Percentiles rank a stretch among this genome's conserved stretches.
phyloP scores from a whole-genome alignment of 2,888 invertebrate genomes.

The Drosophila barbarae region DNA sequence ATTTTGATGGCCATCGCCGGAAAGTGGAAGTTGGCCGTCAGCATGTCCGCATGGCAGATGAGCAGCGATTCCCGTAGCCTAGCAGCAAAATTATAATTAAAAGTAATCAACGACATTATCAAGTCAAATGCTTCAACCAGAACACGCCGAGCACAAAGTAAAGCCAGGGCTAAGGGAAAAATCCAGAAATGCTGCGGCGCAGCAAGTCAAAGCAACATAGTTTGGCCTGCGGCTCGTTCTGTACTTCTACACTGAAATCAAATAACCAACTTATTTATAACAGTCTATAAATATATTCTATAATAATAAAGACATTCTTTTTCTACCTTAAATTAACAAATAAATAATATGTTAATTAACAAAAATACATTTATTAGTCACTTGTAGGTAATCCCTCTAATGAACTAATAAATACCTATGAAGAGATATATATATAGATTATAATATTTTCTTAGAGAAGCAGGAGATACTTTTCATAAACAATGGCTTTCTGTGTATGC shows the following conservation, averaged over 20 bases:
- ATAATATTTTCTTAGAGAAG: too few relatives aligned
- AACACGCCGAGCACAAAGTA: slow-evolving; percentile 29
- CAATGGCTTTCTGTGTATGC: not conserved
- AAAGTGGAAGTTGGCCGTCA: slow-evolving; percentile 14
- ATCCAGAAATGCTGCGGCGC: slow-evolving; percentile 24
- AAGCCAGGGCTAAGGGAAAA: slow-evolving; percentile 21
- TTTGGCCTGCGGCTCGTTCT: slow-evolving; percentile 17
- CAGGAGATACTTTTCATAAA: not conserved
- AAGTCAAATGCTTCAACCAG: slow-evolving; percentile 59
- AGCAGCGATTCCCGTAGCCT: slow-evolving; percentile 52
- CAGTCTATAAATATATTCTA: not conserved
- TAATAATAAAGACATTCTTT: not conserved
- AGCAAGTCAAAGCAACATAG: slow-evolving; percentile 31
- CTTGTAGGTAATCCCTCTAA: too few relatives aligned
- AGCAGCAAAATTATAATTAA: slow-evolving; percentile 71
- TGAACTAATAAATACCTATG: too few relatives aligned
- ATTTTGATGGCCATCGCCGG: slow-evolving; percentile 45
- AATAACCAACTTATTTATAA: not conserved
- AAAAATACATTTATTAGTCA: too few relatives aligned
- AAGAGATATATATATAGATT: too few relatives aligned
- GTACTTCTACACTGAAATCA: slow-evolving; percentile 1
- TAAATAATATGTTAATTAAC: not conserved
- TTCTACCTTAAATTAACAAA: not conserved
- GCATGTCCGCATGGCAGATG: slow-evolving; percentile 16
- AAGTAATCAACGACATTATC: slow-evolving; percentile 72